These are phyloP conservation scores for Cephus cinctus DNA, from an alignment of 1,140 invertebrate species.

Conservation along the genomic window DNA sequence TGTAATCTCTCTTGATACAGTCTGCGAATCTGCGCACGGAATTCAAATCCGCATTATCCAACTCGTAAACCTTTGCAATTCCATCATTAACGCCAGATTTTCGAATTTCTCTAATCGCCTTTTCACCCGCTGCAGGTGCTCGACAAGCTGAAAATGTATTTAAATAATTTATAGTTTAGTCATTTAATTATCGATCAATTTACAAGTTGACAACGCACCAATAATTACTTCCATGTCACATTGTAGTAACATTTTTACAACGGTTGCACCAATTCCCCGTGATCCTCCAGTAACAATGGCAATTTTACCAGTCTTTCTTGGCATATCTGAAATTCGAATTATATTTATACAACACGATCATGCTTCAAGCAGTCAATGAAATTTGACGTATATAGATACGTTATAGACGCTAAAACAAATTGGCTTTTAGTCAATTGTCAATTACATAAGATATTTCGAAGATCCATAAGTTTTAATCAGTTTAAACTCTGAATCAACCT, in stretches of 20 bases:
- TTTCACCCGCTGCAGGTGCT: slow-evolving; percentile 61
- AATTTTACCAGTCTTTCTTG: slow-evolving; percentile 62
- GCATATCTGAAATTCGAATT: slow-evolving; percentile 56
- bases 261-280: slow-evolving; percentile 80
- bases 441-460: background rate
- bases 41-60: slow-evolving; percentile 67
- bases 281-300: slow-evolving; percentile 88
- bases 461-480: background rate
- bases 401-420: background rate
- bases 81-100: slow-evolving; percentile 55
- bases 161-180: background rate
- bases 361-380: background rate
- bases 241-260: slow-evolving; percentile 75
- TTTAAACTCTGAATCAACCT: too few relatives aligned
- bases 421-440: background rate
- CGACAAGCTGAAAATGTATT: slow-evolving; percentile 63
- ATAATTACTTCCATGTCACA: slow-evolving; percentile 83
- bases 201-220: slow-evolving; percentile 56
- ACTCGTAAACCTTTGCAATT: slow-evolving; percentile 53
- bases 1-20: slow-evolving; percentile 63
- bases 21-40: slow-evolving; percentile 77
- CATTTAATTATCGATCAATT: slow-evolving; percentile 11
- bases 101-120: slow-evolving; percentile 58
- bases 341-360: slow-evolving; percentile 10
- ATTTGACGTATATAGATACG: background rate